Conservation (phyloP, 2,888 invertebrate genomes). For the Mantis religiosa region DNA sequence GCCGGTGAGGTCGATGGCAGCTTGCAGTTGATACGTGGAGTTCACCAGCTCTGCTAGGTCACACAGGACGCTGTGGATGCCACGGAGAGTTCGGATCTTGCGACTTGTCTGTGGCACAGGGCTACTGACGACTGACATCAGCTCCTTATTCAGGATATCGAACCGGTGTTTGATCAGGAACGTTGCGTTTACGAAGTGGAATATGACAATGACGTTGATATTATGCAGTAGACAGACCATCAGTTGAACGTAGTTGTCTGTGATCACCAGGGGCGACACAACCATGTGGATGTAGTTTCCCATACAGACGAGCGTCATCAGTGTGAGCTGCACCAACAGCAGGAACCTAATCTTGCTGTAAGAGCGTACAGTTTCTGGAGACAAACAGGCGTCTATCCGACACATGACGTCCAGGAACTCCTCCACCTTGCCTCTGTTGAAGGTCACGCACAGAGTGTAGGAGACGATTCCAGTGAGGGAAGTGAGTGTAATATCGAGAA, state of each 20-base stretch:
- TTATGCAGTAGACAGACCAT: background rate
- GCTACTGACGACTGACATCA: background rate
- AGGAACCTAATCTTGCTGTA: background rate
- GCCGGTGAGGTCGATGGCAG: background rate
- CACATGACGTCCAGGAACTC: background rate
- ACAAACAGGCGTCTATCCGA: background rate
- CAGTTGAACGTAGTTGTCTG: background rate
- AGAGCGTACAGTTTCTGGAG: background rate
- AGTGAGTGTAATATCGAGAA: background rate
- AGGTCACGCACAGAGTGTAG: background rate
- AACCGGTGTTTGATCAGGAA: background rate
- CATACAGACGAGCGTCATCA: too few species aligned
- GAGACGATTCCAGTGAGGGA: background rate
- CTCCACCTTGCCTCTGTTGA: background rate
- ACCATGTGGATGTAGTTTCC: too few species aligned
- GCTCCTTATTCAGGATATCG: background rate
- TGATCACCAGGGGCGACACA: background rate
- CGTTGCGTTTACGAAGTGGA: background rate
- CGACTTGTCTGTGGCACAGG: too few species aligned
- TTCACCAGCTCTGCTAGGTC: background rate
- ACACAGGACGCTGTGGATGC: background rate
- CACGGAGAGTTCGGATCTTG: background rate
- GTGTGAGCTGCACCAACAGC: background rate
- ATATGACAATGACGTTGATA: background rate
- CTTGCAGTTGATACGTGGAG: background rate